Evolutionary conservation across 30 jellyfish, hydroid and myxozoan genomes (phyloP).

Genomic region (Chrysaora quinquecirrha): DNA sequence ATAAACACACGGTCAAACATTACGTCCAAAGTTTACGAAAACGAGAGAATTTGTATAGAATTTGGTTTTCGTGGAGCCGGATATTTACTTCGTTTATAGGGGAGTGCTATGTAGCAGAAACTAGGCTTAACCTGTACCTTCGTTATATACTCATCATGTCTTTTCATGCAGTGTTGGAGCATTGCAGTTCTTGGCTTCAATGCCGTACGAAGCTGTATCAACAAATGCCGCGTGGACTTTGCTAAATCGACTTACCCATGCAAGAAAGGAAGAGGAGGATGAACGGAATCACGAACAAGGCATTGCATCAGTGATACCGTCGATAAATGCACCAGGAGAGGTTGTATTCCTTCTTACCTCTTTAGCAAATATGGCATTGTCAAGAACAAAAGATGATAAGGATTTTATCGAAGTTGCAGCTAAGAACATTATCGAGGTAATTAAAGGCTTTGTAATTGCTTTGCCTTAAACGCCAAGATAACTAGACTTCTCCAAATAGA

Average conservation of each 20-base stretch:
- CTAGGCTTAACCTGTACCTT: no score
- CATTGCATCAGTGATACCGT: not conserved
- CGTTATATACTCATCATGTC: no score
- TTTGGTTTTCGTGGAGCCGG: no score
- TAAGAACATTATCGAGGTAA: conserved; percentile 68
- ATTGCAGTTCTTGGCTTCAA: conserved; percentile 89
- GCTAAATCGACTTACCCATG: conserved; percentile 41
- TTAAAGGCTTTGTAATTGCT: no score
- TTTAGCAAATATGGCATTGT: conserved; percentile 81
- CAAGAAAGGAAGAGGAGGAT: conserved; percentile 1
- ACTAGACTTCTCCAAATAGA: no score
- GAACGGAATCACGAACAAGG: not conserved
- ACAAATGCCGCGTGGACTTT: conserved; percentile 81
- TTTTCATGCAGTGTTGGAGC: conserved; percentile 74
- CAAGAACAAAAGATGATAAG: conserved; percentile 74
- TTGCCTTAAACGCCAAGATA: no score
- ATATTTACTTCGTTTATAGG: no score
- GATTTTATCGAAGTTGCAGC: conserved; percentile 67
- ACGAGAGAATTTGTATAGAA: no score
- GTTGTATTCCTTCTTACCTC: conserved; percentile 83
- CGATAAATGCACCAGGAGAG: conserved; percentile 76
- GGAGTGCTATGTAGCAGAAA: no score
- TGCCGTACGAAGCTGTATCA: conserved; percentile 96
- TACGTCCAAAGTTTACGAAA: no score
- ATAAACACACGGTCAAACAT: no score